Conservation (phyloP, 2,113 vertebrate genomes). For the Rostratula benghalensis region DNA sequence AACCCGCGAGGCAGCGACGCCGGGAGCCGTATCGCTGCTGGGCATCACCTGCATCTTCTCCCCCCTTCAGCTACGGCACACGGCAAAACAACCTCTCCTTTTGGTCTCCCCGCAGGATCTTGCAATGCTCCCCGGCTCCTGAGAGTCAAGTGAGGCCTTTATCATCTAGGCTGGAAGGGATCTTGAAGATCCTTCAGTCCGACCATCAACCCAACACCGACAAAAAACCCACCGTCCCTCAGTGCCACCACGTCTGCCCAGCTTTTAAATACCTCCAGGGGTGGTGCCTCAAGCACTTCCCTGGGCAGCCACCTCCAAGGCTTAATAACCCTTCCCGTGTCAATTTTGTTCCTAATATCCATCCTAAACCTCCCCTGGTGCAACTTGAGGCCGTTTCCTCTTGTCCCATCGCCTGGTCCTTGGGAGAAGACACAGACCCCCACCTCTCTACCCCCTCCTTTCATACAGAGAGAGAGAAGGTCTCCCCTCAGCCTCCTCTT, state of each 20-base stretch:
- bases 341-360: neutral
- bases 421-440: neutral
- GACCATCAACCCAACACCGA: neutral
- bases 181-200: neutral
- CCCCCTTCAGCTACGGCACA: neutral
- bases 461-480: neutral
- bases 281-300: neutral
- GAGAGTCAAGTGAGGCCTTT: neutral
- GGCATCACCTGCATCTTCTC: neutral
- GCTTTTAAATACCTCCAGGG: neutral
- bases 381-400: neutral
- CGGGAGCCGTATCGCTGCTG: fast-evolving
- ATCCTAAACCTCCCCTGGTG: neutral
- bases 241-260: neutral
- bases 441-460: neutral
- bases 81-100: neutral
- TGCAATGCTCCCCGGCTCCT: neutral
- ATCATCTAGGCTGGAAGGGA: neutral
- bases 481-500: neutral
- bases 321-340: neutral
- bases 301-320: neutral
- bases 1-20: neutral
- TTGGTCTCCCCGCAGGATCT: neutral
- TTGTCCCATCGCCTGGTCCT: neutral
- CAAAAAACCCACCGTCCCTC: neutral